A percentile compares a stretch with the other conserved stretches of the same genome.
These are phyloP conservation scores for Ellobius talpinus DNA, from an alignment of 2,113 vertebrate species.

Conservation along the genomic window DNA sequence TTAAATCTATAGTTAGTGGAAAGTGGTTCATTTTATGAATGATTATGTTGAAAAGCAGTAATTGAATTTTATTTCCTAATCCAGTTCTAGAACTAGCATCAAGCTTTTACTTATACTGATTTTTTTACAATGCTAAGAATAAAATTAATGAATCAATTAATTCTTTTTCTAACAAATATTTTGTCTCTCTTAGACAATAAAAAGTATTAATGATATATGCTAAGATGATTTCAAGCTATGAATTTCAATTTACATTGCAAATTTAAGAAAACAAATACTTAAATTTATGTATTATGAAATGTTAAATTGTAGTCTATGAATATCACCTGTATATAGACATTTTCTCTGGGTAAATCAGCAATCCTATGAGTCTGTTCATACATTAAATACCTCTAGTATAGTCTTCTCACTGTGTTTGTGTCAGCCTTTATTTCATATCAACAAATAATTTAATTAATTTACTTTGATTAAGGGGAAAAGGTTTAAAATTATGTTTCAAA, in stretches of 20 bases:
- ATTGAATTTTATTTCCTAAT: conserved; percentile 19
- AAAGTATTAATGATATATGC: conserved; percentile 19
- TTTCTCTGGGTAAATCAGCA: conserved; percentile 69
- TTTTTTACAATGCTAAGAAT: conserved; percentile 9
- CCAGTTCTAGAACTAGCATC: conserved; percentile 14
- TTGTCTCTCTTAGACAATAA: conserved; percentile 20
- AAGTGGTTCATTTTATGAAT: neutral
- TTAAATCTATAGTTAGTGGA: neutral
- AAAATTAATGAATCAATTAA: conserved; percentile 28
- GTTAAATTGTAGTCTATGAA: conserved; percentile 41
- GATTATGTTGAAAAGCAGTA: neutral
- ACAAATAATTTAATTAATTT: conserved; percentile 60
- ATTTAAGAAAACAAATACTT: conserved; percentile 54
- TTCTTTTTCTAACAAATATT: conserved; percentile 19
- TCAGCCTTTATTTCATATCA: conserved; percentile 49
- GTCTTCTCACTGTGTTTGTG: conserved; percentile 31
- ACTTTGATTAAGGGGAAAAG: conserved; percentile 53
- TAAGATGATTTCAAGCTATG: conserved; percentile 23
- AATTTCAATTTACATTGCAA: conserved; percentile 4
- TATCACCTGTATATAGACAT: conserved; percentile 31
- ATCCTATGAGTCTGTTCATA: conserved; percentile 12
- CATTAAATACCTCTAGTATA: neutral
- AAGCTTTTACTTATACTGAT: neutral
- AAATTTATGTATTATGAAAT: conserved; percentile 22
- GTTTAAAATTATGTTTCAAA: conserved; percentile 15